Percentiles rank a stretch among this genome's conserved stretches.
Evolutionary conservation across 2,113 vertebrate genomes (phyloP).

Genomic region (Petrocephalus microphthalmus): DNA sequence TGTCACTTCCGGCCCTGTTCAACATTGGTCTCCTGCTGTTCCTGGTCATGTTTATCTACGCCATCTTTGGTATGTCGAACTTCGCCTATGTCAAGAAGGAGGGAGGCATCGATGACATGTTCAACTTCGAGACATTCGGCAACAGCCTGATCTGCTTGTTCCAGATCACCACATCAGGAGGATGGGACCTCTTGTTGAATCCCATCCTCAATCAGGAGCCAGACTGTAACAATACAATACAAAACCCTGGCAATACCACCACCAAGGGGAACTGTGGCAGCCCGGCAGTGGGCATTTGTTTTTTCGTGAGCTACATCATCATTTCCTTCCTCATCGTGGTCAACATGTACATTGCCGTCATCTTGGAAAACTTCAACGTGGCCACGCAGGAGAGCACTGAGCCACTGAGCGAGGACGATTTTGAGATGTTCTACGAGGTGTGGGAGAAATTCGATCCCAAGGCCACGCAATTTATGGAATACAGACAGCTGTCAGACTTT

Average conservation of each 20-base stretch:
- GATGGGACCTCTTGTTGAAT: slow-evolving; percentile 74
- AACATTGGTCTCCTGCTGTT: slow-evolving; percentile 93
- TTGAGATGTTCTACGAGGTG: slow-evolving; percentile 97
- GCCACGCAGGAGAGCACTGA: slow-evolving; percentile 92
- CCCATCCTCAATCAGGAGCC: slow-evolving; percentile 86
- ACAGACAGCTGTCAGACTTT: slow-evolving; percentile 79
- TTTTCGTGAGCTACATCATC: slow-evolving; percentile 96
- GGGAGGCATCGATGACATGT: slow-evolving; percentile 88
- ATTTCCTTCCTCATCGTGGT: slow-evolving; percentile 96
- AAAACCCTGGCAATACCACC: slow-evolving; percentile 72
- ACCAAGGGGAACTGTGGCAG: slow-evolving; percentile 83
- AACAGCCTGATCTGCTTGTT: slow-evolving; percentile 97
- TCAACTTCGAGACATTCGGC: slow-evolving; percentile 90
- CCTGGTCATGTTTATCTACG: slow-evolving; percentile 95
- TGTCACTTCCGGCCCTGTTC: slow-evolving; percentile 93
- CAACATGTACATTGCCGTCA: slow-evolving; percentile 98
- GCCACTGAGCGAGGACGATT: slow-evolving; percentile 87
- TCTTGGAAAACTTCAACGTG: slow-evolving; percentile 92
- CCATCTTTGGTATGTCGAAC: slow-evolving; percentile 96
- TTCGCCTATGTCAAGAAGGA: slow-evolving; percentile 89
- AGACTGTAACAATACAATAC: slow-evolving; percentile 73
- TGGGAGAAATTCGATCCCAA: slow-evolving; percentile 91
- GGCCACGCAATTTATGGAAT: slow-evolving; percentile 90
- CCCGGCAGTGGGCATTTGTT: slow-evolving; percentile 83
- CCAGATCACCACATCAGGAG: slow-evolving; percentile 88